These are phyloP conservation scores for Harpagifer antarcticus DNA, from an alignment of 2,797 vertebrate genomes.

Conservation along the genomic window DNA sequence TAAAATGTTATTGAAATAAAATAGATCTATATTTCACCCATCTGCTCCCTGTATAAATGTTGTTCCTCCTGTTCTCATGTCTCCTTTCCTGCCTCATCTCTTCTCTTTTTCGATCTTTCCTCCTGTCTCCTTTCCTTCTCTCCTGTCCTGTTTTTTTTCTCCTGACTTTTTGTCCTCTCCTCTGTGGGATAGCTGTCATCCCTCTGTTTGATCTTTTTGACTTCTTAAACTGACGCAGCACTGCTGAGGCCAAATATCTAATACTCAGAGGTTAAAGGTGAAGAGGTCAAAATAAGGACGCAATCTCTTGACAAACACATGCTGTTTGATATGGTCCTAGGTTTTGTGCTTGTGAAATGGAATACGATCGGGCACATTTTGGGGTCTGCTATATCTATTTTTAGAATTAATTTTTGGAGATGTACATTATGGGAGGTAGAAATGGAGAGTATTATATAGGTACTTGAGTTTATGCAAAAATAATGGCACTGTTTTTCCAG, in stretches of 20 bases:
- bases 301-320: constrained; percentile 15
- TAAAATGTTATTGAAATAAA: not conserved
- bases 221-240: constrained; percentile 37
- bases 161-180: not conserved
- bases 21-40: not conserved
- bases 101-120: not conserved
- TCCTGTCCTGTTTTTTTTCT: not conserved
- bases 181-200: constrained; percentile 54
- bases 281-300: constrained; percentile 13
- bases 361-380: no score
- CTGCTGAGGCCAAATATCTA: constrained; percentile 43
- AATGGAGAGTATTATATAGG: no score
- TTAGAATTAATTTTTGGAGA: no score
- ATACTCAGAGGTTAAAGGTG: constrained; percentile 31
- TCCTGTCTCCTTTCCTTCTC: not conserved
- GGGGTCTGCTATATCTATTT: no score
- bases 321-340: no score
- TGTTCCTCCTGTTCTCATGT: not conserved
- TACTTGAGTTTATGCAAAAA: no score
- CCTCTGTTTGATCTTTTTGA: constrained; percentile 45
- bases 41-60: not conserved
- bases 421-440: no score
- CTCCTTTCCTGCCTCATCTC: not conserved
- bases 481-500: no score
- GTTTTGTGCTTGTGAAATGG: no score